Conservation (phyloP, 2,888 invertebrate species). For the Mesorhabditis spiculigera region DNA sequence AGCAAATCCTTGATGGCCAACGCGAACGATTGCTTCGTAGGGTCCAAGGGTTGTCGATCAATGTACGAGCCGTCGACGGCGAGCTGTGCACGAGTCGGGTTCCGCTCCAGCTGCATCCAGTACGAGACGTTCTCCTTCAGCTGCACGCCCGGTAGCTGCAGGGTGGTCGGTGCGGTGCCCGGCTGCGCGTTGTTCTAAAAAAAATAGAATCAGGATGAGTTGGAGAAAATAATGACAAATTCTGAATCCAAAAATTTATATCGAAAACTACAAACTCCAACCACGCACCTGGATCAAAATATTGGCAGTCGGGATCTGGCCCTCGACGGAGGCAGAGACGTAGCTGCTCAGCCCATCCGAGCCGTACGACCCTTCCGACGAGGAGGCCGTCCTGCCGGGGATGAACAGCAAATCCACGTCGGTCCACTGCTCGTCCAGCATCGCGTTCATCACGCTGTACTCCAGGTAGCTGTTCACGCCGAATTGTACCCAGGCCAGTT, state of each 20-base stretch:
- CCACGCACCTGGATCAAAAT: constrained; percentile 24
- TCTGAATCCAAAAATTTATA: no score
- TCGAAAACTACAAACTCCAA: no score
- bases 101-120: constrained; percentile 45
- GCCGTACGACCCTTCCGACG: constrained; percentile 61
- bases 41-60: constrained; percentile 30
- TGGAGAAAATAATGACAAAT: neutral
- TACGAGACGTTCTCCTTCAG: constrained; percentile 48
- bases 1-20: constrained; percentile 41
- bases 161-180: neutral
- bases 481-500: constrained; percentile 54
- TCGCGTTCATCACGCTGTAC: constrained; percentile 34
- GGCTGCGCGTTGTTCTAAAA: no score
- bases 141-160: constrained; percentile 26
- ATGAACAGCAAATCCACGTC: constrained; percentile 89
- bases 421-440: constrained; percentile 63
- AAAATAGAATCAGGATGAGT: no score
- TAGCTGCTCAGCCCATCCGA: constrained; percentile 27
- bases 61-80: constrained; percentile 48
- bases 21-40: constrained; percentile 29
- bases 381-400: constrained; percentile 63
- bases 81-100: constrained; percentile 43
- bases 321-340: constrained; percentile 32
- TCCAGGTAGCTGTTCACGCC: constrained; percentile 39
- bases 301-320: constrained; percentile 27